Base-by-base conservation (phyloP, 2,888 invertebrate genomes). In the Ormyrus pomaceus region DNA sequence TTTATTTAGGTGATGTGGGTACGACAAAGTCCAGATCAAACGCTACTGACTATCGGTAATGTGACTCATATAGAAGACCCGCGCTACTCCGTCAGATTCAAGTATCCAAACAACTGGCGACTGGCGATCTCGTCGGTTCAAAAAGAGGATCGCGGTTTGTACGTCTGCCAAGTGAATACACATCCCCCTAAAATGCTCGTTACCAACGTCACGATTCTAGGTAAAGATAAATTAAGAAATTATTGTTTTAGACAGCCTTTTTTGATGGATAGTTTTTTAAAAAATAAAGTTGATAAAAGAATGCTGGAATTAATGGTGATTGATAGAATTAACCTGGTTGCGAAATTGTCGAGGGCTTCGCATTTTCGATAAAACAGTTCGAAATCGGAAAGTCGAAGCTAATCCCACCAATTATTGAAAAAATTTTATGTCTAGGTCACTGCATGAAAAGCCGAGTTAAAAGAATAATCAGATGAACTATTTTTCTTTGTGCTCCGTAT, bases 151-250 rank as follows among this genome's bases (percentile, higher is more conserved):
- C 94, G 94, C 64, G 95, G 95, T 45, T 91, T 94, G 77, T 95
- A 95, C 88, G 94, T 95, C 93, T 95, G 95, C 91, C 95, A 95
- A 93, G 95, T 95, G 88, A 95, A 95, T 77, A 95, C 95, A 64
- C 95, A 95, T 91, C 95, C 95, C 45, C 95, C 95, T 46, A 93
- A 94, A 85, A 95, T 95, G 84, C 94, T 95, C 87, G 93, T 95
- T 87, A 94, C 95, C 81, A 95, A 95, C 88, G 92, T 95, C 84
- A 95, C 95, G 84, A 94, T 95, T 85, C 92, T 95, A 88, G 94
- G 95, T 95, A 93, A 93, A 65, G 19, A 34, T 34, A 34, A 34
- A 34, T 34, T 34, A 34, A 34, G 4, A 34, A 34, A 34, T 8
- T 19, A 34, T 34, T 34, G 1, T 61, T 61, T 61, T 61, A 34